Evolutionary conservation across 2,888 invertebrate genomes (phyloP).

Genomic region (Tuberolachnus salignus): DNA sequence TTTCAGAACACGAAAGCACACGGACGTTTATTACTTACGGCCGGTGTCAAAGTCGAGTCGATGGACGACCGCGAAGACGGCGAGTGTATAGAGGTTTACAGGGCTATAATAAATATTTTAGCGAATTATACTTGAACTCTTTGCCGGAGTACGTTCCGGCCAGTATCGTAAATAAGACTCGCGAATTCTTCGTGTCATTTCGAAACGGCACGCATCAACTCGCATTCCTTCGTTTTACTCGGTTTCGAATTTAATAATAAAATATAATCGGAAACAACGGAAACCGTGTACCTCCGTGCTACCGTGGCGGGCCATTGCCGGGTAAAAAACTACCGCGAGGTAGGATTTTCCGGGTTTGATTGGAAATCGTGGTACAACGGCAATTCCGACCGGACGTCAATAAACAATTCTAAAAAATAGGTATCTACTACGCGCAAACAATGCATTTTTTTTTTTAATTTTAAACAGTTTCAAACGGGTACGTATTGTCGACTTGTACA

Average conservation of each 20-base stretch:
- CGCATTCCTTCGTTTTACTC: not conserved
- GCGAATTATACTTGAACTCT: constrained; percentile 16
- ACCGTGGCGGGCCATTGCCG: too few relatives aligned
- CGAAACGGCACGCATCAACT: not conserved
- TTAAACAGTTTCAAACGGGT: too few relatives aligned
- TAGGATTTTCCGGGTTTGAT: not conserved
- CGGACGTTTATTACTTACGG: too few relatives aligned
- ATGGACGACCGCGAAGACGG: not conserved
- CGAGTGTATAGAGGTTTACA: not conserved
- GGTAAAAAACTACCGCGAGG: too few relatives aligned
- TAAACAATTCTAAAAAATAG: not conserved
- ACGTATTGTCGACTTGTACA: too few relatives aligned
- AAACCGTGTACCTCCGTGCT: not conserved
- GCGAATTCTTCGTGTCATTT: not conserved
- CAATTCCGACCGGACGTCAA: too few relatives aligned
- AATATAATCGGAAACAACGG: constrained; percentile 12
- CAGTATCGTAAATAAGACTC: not conserved
- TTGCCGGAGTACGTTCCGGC: not conserved
- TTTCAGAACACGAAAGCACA: too few relatives aligned
- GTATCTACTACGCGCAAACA: too few relatives aligned
- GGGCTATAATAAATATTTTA: too few relatives aligned
- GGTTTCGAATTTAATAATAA: constrained; percentile 13
- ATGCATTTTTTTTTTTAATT: too few relatives aligned
- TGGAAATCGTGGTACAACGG: too few relatives aligned
- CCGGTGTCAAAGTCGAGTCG: not conserved